These are phyloP conservation scores for Trematocara unimaculatum DNA, from an alignment of 2,113 vertebrate species.

Conservation along the genomic window DNA sequence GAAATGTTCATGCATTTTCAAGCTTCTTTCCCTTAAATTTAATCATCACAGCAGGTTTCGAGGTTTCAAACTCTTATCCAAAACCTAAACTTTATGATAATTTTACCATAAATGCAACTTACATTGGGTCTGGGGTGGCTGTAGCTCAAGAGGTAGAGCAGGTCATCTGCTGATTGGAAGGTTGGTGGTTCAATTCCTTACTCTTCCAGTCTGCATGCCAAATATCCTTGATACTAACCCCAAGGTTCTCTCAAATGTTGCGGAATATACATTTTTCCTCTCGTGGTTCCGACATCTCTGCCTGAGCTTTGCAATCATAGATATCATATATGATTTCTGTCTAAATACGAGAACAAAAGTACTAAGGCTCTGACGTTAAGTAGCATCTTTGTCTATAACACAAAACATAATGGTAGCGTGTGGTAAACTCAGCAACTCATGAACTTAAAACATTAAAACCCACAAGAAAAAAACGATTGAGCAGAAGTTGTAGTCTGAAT, in stretches of 20 bases:
- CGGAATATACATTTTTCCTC: accelerated
- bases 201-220: background rate
- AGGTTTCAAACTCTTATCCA: background rate
- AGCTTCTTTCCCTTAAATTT: background rate
- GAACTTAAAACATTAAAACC: background rate
- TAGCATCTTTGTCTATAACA: background rate
- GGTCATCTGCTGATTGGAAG: background rate
- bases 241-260: background rate
- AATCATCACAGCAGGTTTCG: accelerated
- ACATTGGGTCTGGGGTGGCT: accelerated
- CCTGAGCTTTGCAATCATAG: background rate
- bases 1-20: background rate
- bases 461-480: background rate
- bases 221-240: background rate
- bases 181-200: background rate
- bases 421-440: background rate
- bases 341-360: background rate
- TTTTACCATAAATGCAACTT: accelerated
- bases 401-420: background rate
- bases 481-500: background rate
- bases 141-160: background rate
- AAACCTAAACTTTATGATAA: background rate
- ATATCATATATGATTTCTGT: background rate
- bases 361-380: background rate
- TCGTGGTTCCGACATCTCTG: accelerated